Conservation (phyloP, 2,797 vertebrate genomes). For the Syncerus caffer region DNA sequence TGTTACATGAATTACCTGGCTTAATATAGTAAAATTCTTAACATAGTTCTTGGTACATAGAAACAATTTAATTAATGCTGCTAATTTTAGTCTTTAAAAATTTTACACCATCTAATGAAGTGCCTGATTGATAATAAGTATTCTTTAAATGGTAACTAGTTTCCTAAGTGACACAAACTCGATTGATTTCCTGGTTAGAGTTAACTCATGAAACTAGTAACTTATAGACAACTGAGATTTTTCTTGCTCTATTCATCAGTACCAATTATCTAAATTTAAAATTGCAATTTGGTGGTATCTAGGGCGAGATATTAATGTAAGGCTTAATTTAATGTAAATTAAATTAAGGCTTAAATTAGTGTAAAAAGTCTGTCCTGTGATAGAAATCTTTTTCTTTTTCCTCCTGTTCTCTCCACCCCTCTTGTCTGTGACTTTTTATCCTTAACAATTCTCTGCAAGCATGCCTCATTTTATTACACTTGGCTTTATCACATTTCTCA, state of each 20-base stretch:
- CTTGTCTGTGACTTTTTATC: background rate
- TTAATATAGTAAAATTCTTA: background rate
- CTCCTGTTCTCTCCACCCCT: background rate
- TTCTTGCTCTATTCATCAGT: background rate
- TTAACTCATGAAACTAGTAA: conserved; percentile 15
- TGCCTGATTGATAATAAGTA: background rate
- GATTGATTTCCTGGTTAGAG: background rate
- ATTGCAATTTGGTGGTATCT: background rate
- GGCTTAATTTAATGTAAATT: too few species aligned
- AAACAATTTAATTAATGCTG: background rate
- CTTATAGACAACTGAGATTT: background rate
- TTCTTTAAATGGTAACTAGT: background rate
- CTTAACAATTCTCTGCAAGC: background rate
- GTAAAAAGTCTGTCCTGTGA: background rate
- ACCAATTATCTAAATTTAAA: conserved; percentile 19
- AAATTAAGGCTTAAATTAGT: background rate
- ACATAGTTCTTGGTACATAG: background rate
- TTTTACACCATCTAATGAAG: background rate
- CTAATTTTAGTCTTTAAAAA: background rate
- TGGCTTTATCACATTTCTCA: background rate
- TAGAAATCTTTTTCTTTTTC: background rate
- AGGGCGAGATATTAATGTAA: too few species aligned
- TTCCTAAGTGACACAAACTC: background rate
- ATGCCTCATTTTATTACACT: background rate
- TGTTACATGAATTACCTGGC: background rate